Conservation (phyloP, 2,113 vertebrate species). For the Coryphaenoides rupestris region DNA sequence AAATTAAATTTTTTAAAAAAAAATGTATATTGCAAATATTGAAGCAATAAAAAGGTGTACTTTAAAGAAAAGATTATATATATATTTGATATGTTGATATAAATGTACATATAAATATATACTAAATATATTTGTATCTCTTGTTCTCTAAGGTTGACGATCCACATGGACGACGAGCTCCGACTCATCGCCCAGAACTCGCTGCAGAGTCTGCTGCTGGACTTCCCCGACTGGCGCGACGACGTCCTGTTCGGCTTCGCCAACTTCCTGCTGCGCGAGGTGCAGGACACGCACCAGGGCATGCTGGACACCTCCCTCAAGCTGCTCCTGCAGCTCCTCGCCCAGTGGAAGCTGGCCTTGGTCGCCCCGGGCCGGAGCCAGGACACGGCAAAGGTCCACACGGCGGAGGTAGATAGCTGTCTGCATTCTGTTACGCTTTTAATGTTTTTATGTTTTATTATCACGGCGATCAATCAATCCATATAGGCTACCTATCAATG, state of each 20-base stretch:
- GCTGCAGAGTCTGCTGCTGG: slow-evolving; percentile 91
- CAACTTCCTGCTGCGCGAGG: slow-evolving; percentile 91
- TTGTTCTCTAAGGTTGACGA: slow-evolving; percentile 79
- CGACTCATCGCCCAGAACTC: slow-evolving; percentile 95
- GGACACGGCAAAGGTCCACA: slow-evolving; percentile 76
- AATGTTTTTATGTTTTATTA: background rate
- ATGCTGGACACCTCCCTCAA: slow-evolving; percentile 90
- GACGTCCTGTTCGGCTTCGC: slow-evolving; percentile 93
- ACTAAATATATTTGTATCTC: background rate
- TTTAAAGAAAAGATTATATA: no score
- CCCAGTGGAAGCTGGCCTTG: slow-evolving; percentile 91
- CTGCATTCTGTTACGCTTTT: no score
- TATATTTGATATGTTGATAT: no score
- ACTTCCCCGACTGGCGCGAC: slow-evolving; percentile 94
- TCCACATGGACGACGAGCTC: slow-evolving; percentile 97
- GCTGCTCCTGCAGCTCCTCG: slow-evolving; percentile 89
- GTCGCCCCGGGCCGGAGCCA: slow-evolving; percentile 78
- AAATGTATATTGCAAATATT: no score
- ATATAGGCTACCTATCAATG: no score
- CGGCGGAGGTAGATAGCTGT: slow-evolving; percentile 76
- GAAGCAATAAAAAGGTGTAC: no score
- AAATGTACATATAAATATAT: no score
- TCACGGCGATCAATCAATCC: no score
- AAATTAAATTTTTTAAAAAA: no score
- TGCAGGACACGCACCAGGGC: slow-evolving; percentile 88